A percentile compares a stretch with the other conserved stretches of the same genome.
These are phyloP conservation scores for Hyposoter didymator DNA, from an alignment of 2,888 invertebrate genomes.

Conservation along the genomic window DNA sequence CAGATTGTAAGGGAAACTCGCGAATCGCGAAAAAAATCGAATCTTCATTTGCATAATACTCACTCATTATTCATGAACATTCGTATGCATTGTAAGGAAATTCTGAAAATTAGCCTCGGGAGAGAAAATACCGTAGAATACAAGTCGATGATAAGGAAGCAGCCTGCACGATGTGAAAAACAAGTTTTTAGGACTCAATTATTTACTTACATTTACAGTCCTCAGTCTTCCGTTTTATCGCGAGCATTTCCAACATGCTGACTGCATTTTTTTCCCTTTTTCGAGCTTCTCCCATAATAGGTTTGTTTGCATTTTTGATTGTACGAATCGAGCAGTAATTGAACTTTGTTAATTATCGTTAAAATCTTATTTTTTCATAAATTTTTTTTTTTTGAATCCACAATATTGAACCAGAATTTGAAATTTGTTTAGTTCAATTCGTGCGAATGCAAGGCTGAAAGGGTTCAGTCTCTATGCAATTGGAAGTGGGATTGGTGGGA, in stretches of 20 bases:
- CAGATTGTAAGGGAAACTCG: background rate
- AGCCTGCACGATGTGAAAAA: background rate
- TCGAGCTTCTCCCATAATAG: background rate
- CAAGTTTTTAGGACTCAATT: background rate
- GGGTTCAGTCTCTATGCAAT: background rate
- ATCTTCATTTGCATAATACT: background rate
- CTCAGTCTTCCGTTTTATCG: background rate
- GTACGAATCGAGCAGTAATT: too few relatives aligned
- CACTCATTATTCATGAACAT: conserved; percentile 3
- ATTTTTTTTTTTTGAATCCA: background rate
- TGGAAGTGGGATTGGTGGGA: background rate
- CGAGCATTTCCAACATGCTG: background rate
- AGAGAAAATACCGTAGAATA: background rate
- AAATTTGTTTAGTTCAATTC: too few relatives aligned
- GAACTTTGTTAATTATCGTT: too few relatives aligned
- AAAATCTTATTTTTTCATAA: background rate
- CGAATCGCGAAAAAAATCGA: background rate
- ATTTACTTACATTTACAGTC: background rate
- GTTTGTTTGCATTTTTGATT: too few relatives aligned
- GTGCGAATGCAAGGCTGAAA: too few relatives aligned
- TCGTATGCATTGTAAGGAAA: background rate
- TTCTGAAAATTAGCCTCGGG: background rate
- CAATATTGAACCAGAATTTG: too few relatives aligned
- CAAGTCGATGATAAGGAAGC: background rate
- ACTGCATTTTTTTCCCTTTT: background rate